Evolutionary conservation across 2,888 invertebrate genomes (phyloP).

Genomic region (Melinopterus prodromus): DNA sequence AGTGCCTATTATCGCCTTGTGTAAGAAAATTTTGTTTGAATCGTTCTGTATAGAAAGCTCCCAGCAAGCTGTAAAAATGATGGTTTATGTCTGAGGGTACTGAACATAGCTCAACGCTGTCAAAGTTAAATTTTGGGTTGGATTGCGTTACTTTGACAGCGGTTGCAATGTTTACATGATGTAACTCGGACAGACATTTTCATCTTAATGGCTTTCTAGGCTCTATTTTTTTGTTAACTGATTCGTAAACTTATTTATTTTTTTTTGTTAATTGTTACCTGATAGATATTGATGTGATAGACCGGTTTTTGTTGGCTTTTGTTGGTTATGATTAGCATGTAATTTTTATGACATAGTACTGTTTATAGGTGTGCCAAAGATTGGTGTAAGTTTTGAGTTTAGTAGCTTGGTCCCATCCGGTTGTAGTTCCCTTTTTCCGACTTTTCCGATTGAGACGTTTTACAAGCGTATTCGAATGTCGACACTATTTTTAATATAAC

Average conservation of each 20-base stretch:
- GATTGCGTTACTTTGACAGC: too few relatives aligned
- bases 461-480: conserved; percentile 5
- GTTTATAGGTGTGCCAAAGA: conserved; percentile 6
- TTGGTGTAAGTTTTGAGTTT: not conserved
- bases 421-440: conserved; percentile 1
- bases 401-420: not conserved
- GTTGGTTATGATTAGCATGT: not conserved
- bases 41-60: not conserved
- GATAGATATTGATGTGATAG: not conserved
- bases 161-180: too few relatives aligned
- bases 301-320: not conserved
- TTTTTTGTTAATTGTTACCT: not conserved
- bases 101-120: too few relatives aligned
- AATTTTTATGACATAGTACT: not conserved
- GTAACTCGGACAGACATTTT: not conserved
- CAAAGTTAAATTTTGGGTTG: too few relatives aligned
- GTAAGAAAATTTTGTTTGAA: not conserved
- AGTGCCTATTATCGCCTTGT: too few relatives aligned
- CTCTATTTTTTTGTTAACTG: not conserved
- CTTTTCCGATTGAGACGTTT: not conserved
- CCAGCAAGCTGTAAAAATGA: too few relatives aligned
- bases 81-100: too few relatives aligned
- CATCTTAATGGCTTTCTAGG: not conserved
- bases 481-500: conserved; percentile 26
- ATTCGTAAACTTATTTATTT: not conserved